Percentiles rank a stretch among this genome's conserved stretches.
phyloP scores from a whole-genome alignment of 2,113 vertebrate species.

The Recurvirostra avosetta region DNA sequence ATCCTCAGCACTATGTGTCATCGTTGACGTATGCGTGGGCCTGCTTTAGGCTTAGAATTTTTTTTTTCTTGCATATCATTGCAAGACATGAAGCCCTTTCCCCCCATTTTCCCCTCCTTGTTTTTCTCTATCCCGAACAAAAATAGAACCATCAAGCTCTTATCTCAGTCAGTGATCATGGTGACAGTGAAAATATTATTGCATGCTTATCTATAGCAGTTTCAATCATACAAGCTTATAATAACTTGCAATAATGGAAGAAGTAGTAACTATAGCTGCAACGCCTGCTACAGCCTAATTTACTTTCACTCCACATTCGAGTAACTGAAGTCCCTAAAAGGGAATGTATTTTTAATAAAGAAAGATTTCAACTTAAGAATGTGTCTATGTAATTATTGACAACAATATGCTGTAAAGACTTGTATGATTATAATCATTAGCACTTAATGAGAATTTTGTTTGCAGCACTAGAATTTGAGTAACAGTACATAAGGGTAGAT shows the following conservation, averaged over 20 bases:
- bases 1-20: slow-evolving; percentile 52
- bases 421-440: slow-evolving; percentile 15
- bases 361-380: slow-evolving; percentile 34
- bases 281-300: slow-evolving; percentile 24
- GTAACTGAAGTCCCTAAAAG: slow-evolving; percentile 54
- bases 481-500: background rate
- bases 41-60: slow-evolving; percentile 7
- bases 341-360: slow-evolving; percentile 50
- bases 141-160: slow-evolving; percentile 67
- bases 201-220: slow-evolving; percentile 65
- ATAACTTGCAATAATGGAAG: slow-evolving; percentile 71
- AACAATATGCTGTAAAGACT: background rate
- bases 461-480: background rate
- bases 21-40: slow-evolving; percentile 40
- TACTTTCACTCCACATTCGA: slow-evolving; percentile 49
- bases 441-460: slow-evolving; percentile 23
- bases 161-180: slow-evolving; percentile 73
- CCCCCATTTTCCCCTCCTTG: slow-evolving; percentile 45
- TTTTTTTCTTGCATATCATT: slow-evolving; percentile 45
- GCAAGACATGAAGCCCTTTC: slow-evolving; percentile 28
- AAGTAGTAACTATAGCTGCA: slow-evolving; percentile 67
- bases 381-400: slow-evolving; percentile 33
- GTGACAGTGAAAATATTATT: slow-evolving; percentile 77
- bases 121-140: slow-evolving; percentile 57
- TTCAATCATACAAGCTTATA: slow-evolving; percentile 64